A percentile compares a stretch with the other conserved stretches of the same genome.
Evolutionary conservation across 2,113 vertebrate species (phyloP).

Genomic region (Paramormyrops kingsleyae): DNA sequence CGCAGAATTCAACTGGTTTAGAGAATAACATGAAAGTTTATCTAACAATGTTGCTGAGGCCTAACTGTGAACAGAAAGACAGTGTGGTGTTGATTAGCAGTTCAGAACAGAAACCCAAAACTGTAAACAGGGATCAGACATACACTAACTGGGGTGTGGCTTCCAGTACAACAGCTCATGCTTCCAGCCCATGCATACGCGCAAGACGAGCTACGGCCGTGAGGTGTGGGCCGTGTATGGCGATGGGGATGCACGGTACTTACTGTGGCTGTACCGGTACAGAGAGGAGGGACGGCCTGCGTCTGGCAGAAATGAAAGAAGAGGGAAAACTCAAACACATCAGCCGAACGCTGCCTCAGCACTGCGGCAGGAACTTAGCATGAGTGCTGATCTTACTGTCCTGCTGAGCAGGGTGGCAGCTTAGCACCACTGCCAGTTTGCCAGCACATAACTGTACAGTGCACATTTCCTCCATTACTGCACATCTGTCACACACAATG

Average conservation of each 20-base stretch:
- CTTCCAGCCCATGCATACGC: not conserved
- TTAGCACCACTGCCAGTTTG: not conserved
- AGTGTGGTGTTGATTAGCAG: not conserved
- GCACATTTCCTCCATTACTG: not conserved
- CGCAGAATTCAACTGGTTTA: not conserved
- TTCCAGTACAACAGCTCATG: not conserved
- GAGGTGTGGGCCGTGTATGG: not conserved
- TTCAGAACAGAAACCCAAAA: not conserved
- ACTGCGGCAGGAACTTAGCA: not conserved
- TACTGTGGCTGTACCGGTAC: slow-evolving; percentile 36
- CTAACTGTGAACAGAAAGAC: not conserved
- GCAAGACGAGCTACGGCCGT: not conserved
- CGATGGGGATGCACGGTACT: slow-evolving; percentile 15
- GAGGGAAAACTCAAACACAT: slow-evolving; percentile 24
- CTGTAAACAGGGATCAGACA: not conserved
- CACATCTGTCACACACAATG: not conserved
- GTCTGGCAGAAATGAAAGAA: slow-evolving; percentile 36
- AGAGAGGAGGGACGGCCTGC: slow-evolving; percentile 28
- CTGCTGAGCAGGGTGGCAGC: not conserved
- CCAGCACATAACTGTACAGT: not conserved
- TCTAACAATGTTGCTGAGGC: not conserved
- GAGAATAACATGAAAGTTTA: not conserved
- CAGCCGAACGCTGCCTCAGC: not conserved
- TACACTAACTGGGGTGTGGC: not conserved
- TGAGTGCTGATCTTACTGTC: not conserved